Evolutionary conservation across 2,797 vertebrate species (phyloP).

Genomic region (Gorsachius magnificus): DNA sequence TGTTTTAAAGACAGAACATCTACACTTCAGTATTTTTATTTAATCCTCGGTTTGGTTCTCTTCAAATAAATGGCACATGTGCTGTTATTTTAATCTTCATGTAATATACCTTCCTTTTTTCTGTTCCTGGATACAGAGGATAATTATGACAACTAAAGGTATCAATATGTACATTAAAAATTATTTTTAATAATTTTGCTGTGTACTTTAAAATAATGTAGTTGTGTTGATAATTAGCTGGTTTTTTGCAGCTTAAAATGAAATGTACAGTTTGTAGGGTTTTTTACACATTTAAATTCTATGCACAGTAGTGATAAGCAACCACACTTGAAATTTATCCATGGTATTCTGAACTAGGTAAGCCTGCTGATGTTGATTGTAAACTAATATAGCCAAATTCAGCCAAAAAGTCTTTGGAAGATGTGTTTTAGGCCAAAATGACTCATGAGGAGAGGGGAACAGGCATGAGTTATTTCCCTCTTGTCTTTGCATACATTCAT

Average conservation of each 20-base stretch:
- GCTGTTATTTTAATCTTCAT: not conserved
- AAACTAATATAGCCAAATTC: not conserved
- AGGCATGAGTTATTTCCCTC: conserved; percentile 59
- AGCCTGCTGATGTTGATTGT: not conserved
- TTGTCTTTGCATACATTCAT: conserved; percentile 36
- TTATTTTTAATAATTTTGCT: not conserved
- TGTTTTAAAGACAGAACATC: not conserved
- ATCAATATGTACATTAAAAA: not conserved
- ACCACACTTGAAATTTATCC: not conserved
- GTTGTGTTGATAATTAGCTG: not conserved
- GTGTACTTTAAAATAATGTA: not conserved
- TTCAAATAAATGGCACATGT: not conserved
- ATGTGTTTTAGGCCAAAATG: conserved; percentile 40
- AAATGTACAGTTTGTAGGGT: not conserved
- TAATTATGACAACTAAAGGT: not conserved
- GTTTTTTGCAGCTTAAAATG: conserved; percentile 17
- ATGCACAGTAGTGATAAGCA: not conserved
- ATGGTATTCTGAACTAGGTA: not conserved
- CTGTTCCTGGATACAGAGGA: not conserved
- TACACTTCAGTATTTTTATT: not conserved
- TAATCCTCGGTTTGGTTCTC: not conserved
- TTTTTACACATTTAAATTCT: not conserved
- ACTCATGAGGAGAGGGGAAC: conserved; percentile 51
- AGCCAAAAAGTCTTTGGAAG: conserved; percentile 48
- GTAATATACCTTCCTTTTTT: not conserved